Evolutionary conservation across 2,888 invertebrate species (phyloP).

Genomic region (Malacosoma neustria): DNA sequence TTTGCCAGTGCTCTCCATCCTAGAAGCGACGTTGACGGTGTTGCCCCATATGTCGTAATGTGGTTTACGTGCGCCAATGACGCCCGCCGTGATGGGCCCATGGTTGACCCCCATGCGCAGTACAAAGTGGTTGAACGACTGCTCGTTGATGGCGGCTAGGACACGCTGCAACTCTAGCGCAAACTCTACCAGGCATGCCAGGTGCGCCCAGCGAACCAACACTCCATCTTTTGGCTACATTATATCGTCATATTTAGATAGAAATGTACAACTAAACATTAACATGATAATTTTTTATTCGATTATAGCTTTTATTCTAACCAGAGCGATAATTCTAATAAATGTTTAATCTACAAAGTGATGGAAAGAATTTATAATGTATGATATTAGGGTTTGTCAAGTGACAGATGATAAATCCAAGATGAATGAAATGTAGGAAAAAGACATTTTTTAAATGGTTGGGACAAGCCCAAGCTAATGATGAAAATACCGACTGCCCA

Average conservation of each 20-base stretch:
- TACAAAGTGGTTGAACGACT: constrained; percentile 96
- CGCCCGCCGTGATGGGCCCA: constrained; percentile 96
- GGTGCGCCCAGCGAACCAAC: constrained; percentile 86
- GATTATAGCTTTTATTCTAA: too few species aligned
- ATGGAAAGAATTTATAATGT: too few species aligned
- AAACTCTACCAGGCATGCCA: constrained; percentile 90
- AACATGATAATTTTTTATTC: too few species aligned
- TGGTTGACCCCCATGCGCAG: constrained; percentile 96
- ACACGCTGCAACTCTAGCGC: constrained; percentile 92
- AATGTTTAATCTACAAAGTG: too few species aligned
- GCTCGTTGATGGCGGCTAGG: constrained; percentile 93
- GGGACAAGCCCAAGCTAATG: too few species aligned
- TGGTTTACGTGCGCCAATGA: constrained; percentile 95
- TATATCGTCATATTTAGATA: background rate
- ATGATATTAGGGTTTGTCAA: too few species aligned
- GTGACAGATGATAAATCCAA: too few species aligned
- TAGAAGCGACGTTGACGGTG: constrained; percentile 96
- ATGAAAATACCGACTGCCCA: too few species aligned
- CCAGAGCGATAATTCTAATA: too few species aligned
- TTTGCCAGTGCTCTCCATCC: constrained; percentile 98
- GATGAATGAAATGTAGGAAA: too few species aligned
- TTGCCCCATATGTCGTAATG: constrained; percentile 99
- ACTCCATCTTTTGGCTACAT: constrained; percentile 81
- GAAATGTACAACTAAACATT: too few species aligned
- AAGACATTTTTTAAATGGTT: too few species aligned